Conservation (phyloP, 2,113 vertebrate species). For the Urocolius indicus region DNA sequence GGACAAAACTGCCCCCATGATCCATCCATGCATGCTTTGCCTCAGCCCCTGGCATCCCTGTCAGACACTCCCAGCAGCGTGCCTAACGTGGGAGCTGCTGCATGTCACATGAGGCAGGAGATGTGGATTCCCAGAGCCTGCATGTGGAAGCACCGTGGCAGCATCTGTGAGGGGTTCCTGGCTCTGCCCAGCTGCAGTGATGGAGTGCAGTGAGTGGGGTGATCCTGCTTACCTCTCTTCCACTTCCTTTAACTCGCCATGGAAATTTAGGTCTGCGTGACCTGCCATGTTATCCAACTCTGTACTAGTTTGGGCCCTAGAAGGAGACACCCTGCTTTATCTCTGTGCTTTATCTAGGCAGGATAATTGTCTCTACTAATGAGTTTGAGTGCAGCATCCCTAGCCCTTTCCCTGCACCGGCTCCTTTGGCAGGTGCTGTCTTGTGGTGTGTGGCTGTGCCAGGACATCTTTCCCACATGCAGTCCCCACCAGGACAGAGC, state of each 20-base stretch:
- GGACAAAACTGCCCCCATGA: accelerated
- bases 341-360: neutral
- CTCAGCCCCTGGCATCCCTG: neutral
- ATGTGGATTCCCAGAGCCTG: accelerated
- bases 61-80: accelerated
- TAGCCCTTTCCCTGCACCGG: accelerated
- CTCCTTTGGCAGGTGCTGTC: accelerated
- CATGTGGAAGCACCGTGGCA: accelerated
- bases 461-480: accelerated
- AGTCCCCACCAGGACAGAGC: neutral
- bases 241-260: accelerated
- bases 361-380: conserved; percentile 35
- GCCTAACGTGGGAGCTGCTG: neutral
- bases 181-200: neutral
- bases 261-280: neutral
- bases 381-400: neutral
- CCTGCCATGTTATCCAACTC: neutral
- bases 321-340: conserved; percentile 10
- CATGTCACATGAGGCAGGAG: accelerated
- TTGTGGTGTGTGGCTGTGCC: accelerated
- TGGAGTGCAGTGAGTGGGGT: accelerated
- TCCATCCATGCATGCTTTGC: neutral
- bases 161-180: accelerated
- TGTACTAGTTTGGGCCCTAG: neutral
- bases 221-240: neutral